These are phyloP conservation scores for Apogon talboti DNA, from an alignment of 2,797 vertebrate species.

Conservation along the genomic window DNA sequence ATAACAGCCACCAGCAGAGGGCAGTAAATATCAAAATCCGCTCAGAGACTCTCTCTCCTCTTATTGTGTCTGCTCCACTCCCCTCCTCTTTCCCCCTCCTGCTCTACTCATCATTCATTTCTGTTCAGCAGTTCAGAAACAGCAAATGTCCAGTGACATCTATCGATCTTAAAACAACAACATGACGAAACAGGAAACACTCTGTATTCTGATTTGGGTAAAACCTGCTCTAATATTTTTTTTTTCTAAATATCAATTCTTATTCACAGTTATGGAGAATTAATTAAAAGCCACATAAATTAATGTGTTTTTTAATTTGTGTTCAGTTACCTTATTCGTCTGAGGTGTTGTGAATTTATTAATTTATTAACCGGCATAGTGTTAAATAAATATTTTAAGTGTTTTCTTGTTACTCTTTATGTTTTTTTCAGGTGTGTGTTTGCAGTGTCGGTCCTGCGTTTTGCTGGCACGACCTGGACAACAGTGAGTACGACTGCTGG, in stretches of 20 bases:
- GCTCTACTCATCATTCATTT: conserved; percentile 5
- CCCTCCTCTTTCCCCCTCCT: neutral
- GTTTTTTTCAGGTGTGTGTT: conserved; percentile 29
- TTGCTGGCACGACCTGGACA: conserved; percentile 90
- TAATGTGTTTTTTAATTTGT: too few relatives aligned
- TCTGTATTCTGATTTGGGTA: conserved; percentile 50
- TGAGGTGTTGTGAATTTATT: too few relatives aligned
- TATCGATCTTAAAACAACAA: neutral
- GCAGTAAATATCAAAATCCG: neutral
- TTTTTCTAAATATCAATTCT: neutral
- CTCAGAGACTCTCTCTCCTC: neutral
- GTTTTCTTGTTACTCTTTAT: neutral
- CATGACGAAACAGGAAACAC: conserved; percentile 28
- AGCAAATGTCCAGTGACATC: neutral
- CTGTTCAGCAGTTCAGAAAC: neutral
- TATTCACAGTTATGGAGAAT: too few relatives aligned
- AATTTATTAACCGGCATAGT: too few relatives aligned
- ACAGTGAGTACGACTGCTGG: conserved; percentile 91
- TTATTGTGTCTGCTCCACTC: neutral
- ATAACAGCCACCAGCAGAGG: conserved; percentile 21
- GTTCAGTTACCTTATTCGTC: too few relatives aligned
- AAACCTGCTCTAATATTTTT: conserved; percentile 11
- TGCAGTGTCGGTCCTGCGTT: neutral
- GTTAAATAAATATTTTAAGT: neutral
- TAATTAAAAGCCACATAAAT: too few relatives aligned